Evolutionary conservation across 2,113 vertebrate species (phyloP), one percentile per base, ranked within the genome.

Genomic region (Aspidoscelis tigris): DNA sequence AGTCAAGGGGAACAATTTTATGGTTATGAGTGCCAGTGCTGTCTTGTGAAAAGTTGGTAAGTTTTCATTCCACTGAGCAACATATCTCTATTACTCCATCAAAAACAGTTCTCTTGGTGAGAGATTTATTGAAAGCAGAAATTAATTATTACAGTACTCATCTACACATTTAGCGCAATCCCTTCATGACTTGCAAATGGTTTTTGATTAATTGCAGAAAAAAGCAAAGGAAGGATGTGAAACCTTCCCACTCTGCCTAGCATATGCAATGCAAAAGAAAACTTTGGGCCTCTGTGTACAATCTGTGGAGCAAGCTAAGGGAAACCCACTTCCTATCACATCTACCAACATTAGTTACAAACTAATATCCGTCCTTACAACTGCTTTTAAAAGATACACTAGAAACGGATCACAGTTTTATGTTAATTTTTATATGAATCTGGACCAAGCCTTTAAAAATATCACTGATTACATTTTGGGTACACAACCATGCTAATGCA

Each of bases 111-210:
- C 33, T 83, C 58, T 64, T 44, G 47, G 53, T 74, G 41, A 82
- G 55, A 80, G 66, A 72, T 82, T 92, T 87, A 85, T 26, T 66
- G 44, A 76, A 22, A 61, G 44, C 3, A 81, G 33, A 41, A 87
- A 86, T 83, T 73, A 82, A 72, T 5, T 9, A 71, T 78, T n/a
- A 43, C 50, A 83, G 10, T 58, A 83, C 81, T 80, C 81, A 86
- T 76, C 84, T 7, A n/a, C 21, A 3, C 26, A 79, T 8, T 82
- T 44, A 86, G 21, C 53, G 64, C 26, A 93, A 84, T 50, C 66
- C 76, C 11, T 81, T 47, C 12, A 55, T 12, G 81, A 41, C 6
- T 82, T 39, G 84, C 58, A 8, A 65, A 79, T 78, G 65, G 75
- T 43, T 87, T 83, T 2, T 39, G 47, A 75, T 69, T 78, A 0